Percentiles rank a stretch among this genome's conserved stretches.
Conservation (phyloP, 2,797 vertebrate genomes). For the Petrocephalus sullivani region DNA sequence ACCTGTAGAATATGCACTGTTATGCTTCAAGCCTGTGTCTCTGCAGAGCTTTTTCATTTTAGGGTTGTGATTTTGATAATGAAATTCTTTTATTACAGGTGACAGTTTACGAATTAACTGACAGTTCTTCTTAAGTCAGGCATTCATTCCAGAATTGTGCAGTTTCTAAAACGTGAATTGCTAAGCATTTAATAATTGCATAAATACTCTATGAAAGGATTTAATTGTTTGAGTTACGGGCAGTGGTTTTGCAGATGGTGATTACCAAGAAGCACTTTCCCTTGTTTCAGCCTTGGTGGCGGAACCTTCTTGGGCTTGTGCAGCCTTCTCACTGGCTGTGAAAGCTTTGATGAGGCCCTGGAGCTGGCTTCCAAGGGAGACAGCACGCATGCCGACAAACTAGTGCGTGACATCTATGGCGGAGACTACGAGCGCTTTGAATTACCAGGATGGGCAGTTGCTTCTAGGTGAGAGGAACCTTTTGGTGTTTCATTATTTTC, state of each 20-base stretch:
- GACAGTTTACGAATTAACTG: background rate
- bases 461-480: conserved; percentile 66
- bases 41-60: background rate
- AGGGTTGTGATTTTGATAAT: background rate
- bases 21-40: background rate
- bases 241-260: background rate
- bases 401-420: conserved; percentile 81
- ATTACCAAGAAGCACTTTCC: background rate
- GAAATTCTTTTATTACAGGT: background rate
- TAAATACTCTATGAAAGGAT: background rate
- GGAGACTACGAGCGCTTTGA: conserved; percentile 80
- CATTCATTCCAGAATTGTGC: background rate
- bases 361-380: conserved; percentile 75
- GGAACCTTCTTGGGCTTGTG: conserved; percentile 54
- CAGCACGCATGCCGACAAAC: conserved; percentile 77
- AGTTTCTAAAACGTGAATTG: background rate
- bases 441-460: conserved; percentile 77
- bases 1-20: background rate
- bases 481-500: background rate
- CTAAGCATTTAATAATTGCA: background rate
- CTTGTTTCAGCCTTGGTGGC: conserved; percentile 69
- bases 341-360: conserved; percentile 23
- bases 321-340: conserved; percentile 26
- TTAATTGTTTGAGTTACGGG: background rate
- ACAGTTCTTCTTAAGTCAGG: background rate